Evolutionary conservation across 2,113 vertebrate genomes (phyloP), one percentile per base, ranked within the genome.

Genomic region (Sebastes schlegelii): DNA sequence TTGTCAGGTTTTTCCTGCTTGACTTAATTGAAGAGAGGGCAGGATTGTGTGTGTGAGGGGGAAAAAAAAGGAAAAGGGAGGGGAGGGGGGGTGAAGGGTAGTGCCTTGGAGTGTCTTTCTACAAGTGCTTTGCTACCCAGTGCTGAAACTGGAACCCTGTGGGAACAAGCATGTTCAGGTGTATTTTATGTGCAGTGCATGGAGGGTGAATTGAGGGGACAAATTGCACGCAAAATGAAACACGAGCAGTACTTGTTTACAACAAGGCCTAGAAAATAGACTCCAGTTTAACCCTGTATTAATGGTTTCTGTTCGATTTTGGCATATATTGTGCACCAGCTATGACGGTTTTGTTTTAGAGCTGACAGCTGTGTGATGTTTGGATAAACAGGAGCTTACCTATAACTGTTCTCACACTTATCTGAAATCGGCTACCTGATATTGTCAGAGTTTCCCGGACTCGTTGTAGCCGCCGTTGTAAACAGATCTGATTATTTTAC

Each of bases 71-170:
- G 49, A 34, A 12, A 69, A 45, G 19, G 26, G 26, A 34, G 42
- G n/a, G n/a, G 23, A 64, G 34, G 12, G 60, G 45, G 6, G 46
- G 17, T 21, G 19, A 65, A 45, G 73, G 70, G 70, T 65, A 75
- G 86, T 81, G 88, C 70, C 86, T 91, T 78, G 63, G 85, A 91
- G 87, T 88, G 88, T 90, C 91, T 92, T 89, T 95, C 83, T 79
- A 91, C 91, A 87, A 91, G 90, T 86, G 88, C 92, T 91, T 89
- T 92, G 86, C 92, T 80, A 90, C 89, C 85, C 88, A 81, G 82
- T 73, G 82, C 88, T 95, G 95, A 94, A 96, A 96, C 89, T 78
- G 80, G 94, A 96, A 82, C 92, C 91, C 89, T 95, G 95, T 96
- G 95, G 94, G 95, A 96, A 96, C 91, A 65, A 84, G 79, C 89